Percentiles rank a stretch among this genome's conserved stretches.
These are phyloP conservation scores for Grus americana DNA, from an alignment of 2,113 vertebrate species.

Conservation along the genomic window DNA sequence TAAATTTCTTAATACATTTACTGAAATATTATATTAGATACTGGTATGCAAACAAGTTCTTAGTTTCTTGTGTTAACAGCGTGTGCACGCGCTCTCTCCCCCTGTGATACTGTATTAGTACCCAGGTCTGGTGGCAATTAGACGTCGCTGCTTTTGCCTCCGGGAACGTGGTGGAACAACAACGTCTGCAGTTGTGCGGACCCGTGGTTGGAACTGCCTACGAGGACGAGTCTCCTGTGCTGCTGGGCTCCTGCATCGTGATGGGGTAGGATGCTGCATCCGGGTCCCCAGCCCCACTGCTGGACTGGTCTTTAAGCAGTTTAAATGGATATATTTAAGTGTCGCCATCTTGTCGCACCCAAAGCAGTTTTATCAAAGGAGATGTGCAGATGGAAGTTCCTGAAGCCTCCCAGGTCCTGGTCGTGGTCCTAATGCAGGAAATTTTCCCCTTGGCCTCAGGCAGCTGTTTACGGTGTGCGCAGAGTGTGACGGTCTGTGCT, in stretches of 20 bases:
- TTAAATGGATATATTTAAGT: background rate
- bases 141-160: background rate
- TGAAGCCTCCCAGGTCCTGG: background rate
- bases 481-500: background rate
- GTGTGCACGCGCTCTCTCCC: accelerated
- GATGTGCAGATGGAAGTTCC: background rate
- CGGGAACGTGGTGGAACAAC: too few relatives aligned
- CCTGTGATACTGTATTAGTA: accelerated
- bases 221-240: accelerated
- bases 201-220: background rate
- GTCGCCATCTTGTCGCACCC: accelerated
- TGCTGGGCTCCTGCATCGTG: accelerated
- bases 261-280: background rate
- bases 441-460: background rate
- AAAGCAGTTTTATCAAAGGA: background rate
- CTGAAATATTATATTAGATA: background rate
- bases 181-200: background rate
- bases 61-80: background rate
- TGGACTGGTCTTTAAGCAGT: background rate
- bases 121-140: background rate
- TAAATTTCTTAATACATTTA: background rate
- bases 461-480: background rate
- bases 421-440: background rate
- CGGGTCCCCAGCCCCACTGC: accelerated
- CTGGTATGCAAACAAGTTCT: background rate